A percentile compares a stretch with the other conserved stretches of the same genome.
Conservation (phyloP, 2,113 vertebrate genomes). For the Cryptotis parvus region DNA sequence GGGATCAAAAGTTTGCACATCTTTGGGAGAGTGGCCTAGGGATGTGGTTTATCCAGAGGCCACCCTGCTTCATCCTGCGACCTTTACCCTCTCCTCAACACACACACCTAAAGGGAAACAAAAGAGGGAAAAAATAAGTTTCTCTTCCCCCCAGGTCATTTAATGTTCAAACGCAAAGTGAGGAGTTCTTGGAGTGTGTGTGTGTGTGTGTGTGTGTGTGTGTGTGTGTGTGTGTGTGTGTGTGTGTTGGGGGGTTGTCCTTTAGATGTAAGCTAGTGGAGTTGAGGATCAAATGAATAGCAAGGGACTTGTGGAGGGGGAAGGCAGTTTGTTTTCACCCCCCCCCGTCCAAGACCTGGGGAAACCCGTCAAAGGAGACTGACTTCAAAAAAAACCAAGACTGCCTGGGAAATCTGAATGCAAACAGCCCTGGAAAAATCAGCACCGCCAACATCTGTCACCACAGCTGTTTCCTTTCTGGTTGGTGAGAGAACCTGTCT, state of each 20-base stretch:
- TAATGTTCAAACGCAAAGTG: background rate
- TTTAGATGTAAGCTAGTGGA: background rate
- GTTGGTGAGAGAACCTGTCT: slow-evolving; percentile 63
- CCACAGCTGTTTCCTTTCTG: slow-evolving; percentile 80
- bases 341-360: slow-evolving; percentile 37
- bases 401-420: slow-evolving; percentile 74
- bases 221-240: background rate
- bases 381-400: slow-evolving; percentile 64
- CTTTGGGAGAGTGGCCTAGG: slow-evolving; percentile 87
- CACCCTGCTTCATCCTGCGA: background rate
- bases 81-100: background rate
- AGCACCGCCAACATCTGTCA: slow-evolving; percentile 75
- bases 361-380: slow-evolving; percentile 65
- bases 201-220: background rate
- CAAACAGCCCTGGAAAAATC: slow-evolving; percentile 74
- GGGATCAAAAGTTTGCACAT: slow-evolving; percentile 93
- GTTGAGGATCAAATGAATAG: background rate
- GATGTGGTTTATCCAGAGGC: slow-evolving; percentile 70
- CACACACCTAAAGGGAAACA: background rate
- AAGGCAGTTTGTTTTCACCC: slow-evolving; percentile 19
- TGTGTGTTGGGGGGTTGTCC: background rate
- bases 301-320: background rate
- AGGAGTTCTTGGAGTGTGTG: background rate
- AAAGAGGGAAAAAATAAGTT: background rate
- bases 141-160: background rate